Percentiles rank a stretch among this genome's conserved stretches.
Evolutionary conservation across 2,797 vertebrate species (phyloP).

Genomic region (Austrolebias charrua): DNA sequence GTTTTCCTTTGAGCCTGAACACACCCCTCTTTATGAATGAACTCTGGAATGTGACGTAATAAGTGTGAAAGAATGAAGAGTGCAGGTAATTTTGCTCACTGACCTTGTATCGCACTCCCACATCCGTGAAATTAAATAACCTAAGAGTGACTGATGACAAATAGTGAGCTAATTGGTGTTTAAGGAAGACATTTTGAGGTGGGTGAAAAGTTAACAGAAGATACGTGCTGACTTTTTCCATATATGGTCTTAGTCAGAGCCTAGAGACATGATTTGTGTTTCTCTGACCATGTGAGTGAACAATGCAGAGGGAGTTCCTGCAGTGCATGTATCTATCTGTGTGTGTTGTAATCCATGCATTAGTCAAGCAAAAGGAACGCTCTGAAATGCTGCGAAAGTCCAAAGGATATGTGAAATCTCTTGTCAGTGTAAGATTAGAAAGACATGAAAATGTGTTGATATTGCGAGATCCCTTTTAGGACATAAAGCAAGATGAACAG

Average conservation of each 20-base stretch:
- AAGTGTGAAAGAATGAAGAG: slow-evolving; percentile 29
- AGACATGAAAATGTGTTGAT: background rate
- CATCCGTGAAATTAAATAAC: slow-evolving; percentile 26
- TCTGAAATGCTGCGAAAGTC: slow-evolving; percentile 36
- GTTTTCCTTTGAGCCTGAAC: slow-evolving; percentile 11
- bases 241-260: slow-evolving; percentile 69
- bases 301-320: slow-evolving; percentile 48
- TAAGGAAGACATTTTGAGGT: slow-evolving; percentile 23
- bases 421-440: slow-evolving; percentile 6
- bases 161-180: slow-evolving; percentile 9
- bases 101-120: slow-evolving; percentile 11
- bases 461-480: background rate
- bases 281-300: slow-evolving; percentile 56
- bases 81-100: slow-evolving; percentile 17
- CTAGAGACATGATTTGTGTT: slow-evolving; percentile 52
- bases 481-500: slow-evolving; percentile 1
- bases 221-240: slow-evolving; percentile 74
- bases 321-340: slow-evolving; percentile 39
- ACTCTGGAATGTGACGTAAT: slow-evolving; percentile 48
- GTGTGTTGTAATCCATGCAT: slow-evolving; percentile 44
- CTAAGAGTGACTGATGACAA: slow-evolving; percentile 11
- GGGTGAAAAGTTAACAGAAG: slow-evolving; percentile 52
- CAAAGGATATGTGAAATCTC: slow-evolving; percentile 16
- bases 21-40: slow-evolving; percentile 24
- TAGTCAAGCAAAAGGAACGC: slow-evolving; percentile 34